A percentile compares a stretch with the other conserved stretches of the same genome.
Evolutionary conservation across 1,140 invertebrate genomes (phyloP).

Genomic region (Dreissena polymorpha): DNA sequence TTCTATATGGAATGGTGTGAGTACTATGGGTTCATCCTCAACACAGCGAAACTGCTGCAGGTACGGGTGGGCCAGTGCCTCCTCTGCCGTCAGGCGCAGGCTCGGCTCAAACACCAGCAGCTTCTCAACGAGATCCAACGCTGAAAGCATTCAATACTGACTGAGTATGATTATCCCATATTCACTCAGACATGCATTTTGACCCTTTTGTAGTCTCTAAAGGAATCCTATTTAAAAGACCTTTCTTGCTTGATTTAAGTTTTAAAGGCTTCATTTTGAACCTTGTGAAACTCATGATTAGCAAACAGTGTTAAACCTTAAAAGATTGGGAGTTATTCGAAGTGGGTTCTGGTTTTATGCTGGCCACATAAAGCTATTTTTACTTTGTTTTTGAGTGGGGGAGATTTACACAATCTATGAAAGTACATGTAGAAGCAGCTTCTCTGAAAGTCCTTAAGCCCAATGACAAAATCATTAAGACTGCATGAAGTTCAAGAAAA

Average conservation of each 20-base stretch:
- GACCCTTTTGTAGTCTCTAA: neutral
- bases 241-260: neutral
- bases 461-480: too few relatives aligned
- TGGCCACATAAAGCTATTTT: too few relatives aligned
- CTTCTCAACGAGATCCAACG: slow-evolving; percentile 94
- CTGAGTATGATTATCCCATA: neutral
- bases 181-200: neutral
- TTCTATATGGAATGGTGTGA: slow-evolving; percentile 54
- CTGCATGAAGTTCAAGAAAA: too few relatives aligned
- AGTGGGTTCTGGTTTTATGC: too few relatives aligned
- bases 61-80: slow-evolving; percentile 93
- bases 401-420: too few relatives aligned
- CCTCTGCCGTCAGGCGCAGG: slow-evolving; percentile 93
- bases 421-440: too few relatives aligned
- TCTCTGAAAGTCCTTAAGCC: too few relatives aligned
- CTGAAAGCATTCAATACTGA: slow-evolving; percentile 78
- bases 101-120: slow-evolving; percentile 98
- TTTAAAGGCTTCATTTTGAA: too few relatives aligned
- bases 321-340: too few relatives aligned
- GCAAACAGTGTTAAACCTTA: too few relatives aligned
- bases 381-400: too few relatives aligned
- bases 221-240: neutral
- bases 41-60: slow-evolving; percentile 95
- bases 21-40: slow-evolving; percentile 89
- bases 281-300: too few relatives aligned